These are phyloP conservation scores for Pelecanus crispus DNA, from an alignment of 2,113 vertebrate genomes.

Conservation along the genomic window DNA sequence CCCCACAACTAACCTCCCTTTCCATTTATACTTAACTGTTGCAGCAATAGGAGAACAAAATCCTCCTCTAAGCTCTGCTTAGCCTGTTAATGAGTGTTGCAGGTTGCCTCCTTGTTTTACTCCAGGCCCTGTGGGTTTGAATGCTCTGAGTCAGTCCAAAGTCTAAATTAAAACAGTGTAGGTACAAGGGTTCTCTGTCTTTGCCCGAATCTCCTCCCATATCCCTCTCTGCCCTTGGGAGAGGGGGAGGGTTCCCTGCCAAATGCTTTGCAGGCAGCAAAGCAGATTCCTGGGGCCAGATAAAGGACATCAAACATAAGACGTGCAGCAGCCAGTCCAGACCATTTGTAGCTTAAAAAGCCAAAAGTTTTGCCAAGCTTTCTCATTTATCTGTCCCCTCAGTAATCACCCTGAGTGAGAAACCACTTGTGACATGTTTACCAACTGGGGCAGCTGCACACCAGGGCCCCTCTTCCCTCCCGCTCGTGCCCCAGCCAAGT, in stretches of 20 bases:
- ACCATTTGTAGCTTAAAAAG: neutral
- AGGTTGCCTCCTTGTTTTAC: neutral
- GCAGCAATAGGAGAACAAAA: neutral
- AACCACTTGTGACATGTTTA: neutral
- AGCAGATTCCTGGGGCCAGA: neutral
- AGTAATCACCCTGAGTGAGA: neutral
- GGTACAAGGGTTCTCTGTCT: neutral
- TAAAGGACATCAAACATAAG: neutral
- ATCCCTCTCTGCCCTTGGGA: neutral
- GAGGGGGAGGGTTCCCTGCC: neutral
- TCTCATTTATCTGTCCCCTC: neutral
- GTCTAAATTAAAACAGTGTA: neutral
- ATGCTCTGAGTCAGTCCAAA: neutral
- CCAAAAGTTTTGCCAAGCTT: neutral
- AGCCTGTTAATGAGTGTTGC: neutral
- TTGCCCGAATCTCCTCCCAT: accelerated
- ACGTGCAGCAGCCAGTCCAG: neutral
- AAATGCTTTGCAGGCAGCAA: neutral
- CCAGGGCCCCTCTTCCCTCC: neutral
- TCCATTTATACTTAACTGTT: neutral
- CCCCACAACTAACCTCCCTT: neutral
- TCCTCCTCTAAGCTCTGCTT: neutral
- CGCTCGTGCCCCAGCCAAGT: neutral
- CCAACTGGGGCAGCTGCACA: neutral
- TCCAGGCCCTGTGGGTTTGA: neutral